Percentiles rank a stretch among this genome's conserved stretches.
phyloP scores from a whole-genome alignment of 2,888 invertebrate species.

The Ophioninae sp. region DNA sequence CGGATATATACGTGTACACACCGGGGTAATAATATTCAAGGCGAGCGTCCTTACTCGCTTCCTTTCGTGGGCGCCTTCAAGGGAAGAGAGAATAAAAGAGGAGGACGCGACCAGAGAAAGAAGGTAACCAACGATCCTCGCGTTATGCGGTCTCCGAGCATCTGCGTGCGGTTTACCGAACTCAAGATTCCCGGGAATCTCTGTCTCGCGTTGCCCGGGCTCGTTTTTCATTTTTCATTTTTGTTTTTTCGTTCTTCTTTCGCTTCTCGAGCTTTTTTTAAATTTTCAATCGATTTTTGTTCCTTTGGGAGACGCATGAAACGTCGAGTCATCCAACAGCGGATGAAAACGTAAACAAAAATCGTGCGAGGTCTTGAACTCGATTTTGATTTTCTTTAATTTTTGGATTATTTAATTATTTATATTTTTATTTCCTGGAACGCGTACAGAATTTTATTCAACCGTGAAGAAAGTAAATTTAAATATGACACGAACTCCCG shows the following conservation, averaged over 20 bases:
- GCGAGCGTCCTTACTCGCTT: constrained; percentile 54
- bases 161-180: constrained; percentile 59
- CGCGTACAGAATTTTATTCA: too few species aligned
- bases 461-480: too few species aligned
- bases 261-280: too few species aligned
- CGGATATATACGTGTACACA: constrained; percentile 37
- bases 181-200: constrained; percentile 41
- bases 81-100: constrained; percentile 32
- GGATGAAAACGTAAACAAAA: constrained; percentile 2
- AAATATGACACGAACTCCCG: too few species aligned
- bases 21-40: constrained; percentile 55
- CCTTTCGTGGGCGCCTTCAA: constrained; percentile 51
- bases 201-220: constrained; percentile 2
- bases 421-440: too few species aligned
- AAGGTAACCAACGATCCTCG: constrained; percentile 31
- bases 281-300: constrained; percentile 7
- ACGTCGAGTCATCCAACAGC: constrained; percentile 38
- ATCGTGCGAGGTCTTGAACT: too few species aligned
- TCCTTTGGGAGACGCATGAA: not conserved
- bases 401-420: too few species aligned
- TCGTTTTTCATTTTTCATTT: not conserved
- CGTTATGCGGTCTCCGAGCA: constrained; percentile 58
- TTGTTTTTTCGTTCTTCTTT: too few species aligned
- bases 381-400: too few species aligned
- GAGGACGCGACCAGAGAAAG: constrained; percentile 22